Percentiles rank a stretch among this genome's conserved stretches.
Evolutionary conservation across 2,797 vertebrate genomes (phyloP).

Genomic region (Paratrypauchen microcephalus): DNA sequence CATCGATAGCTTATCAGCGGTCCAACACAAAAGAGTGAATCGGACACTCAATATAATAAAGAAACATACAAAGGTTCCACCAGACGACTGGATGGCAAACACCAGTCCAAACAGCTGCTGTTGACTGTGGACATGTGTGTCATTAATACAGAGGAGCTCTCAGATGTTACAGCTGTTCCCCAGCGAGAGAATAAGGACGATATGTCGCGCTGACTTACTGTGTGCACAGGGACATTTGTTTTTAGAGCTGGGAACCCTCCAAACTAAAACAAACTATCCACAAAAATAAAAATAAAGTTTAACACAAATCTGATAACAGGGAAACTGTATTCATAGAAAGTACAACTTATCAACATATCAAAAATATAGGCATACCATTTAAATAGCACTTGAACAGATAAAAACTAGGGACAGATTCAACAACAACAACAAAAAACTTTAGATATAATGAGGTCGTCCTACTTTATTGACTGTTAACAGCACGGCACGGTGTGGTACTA

Average conservation of each 20-base stretch:
- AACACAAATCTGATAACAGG: neutral
- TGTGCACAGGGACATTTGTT: neutral
- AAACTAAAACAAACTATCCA: neutral
- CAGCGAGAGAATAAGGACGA: constrained; percentile 11
- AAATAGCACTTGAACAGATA: too few relatives aligned
- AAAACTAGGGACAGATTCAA: too few relatives aligned
- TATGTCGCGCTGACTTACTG: constrained; percentile 3
- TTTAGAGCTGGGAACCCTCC: neutral
- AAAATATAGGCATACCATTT: too few relatives aligned
- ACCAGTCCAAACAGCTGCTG: neutral
- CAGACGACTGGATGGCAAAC: neutral
- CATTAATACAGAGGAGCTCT: constrained; percentile 5
- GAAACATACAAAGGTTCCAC: neutral
- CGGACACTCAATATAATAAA: neutral
- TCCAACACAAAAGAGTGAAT: neutral
- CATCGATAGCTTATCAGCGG: constrained; percentile 3
- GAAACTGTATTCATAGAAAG: neutral
- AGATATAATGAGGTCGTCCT: too few relatives aligned
- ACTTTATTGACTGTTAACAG: too few relatives aligned
- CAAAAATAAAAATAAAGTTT: neutral
- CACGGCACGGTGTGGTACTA: too few relatives aligned
- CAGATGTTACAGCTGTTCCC: constrained; percentile 8
- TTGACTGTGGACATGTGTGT: constrained; percentile 9
- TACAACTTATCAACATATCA: too few relatives aligned
- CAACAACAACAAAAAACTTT: too few relatives aligned